Evolutionary conservation across 2,797 vertebrate species (phyloP), one percentile per base, ranked within the genome.

Genomic region (Bradypodion pumilum): DNA sequence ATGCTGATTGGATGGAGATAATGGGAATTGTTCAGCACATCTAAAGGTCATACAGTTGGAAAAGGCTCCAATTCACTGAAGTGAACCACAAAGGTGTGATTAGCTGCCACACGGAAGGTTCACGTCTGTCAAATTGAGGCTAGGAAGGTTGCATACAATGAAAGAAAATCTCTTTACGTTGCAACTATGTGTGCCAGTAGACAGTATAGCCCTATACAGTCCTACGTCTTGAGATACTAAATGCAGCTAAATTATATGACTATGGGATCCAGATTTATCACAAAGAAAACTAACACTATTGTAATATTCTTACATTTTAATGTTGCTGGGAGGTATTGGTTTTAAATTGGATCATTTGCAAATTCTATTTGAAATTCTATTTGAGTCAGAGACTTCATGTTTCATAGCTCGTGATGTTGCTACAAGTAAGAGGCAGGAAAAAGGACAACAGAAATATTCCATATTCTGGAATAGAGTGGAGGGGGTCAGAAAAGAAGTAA

Each of bases 31-130:
- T 56, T 56, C 15, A 19, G 52, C 52, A 16, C 52, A 56, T 56
- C 52, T 56, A 19, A 56, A 56, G 52, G 52, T 3, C 52, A 56
- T 56, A 23, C 21, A 23, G 62, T n/a, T 74, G 78, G 5, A 1
- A 80, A 82, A 12, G 37, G n/a, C 60, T 80, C 29, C 70, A 52
- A 59, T 7, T 46, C 40, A 77, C 81, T 69, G 37, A 40, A 16
- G 56, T 29, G 84, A 91, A 80, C 1, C 27, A 85, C 0, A 2
- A 70, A 73, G 32, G 15, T 49, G 78, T 84, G 85, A 88, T 86
- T 82, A 92, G 91, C 19, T 84, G 82, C 86, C 86, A 85, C 91
- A 93, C 60, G 76, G 79, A 87, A 91, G 87, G 76, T 0, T 0
- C 85, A 89, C 77, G 40, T 77, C 76, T n/a, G 40, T 87, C 19